phyloP scores from a whole-genome alignment of 2,113 vertebrate genomes.

The Calidris pygmaea region DNA sequence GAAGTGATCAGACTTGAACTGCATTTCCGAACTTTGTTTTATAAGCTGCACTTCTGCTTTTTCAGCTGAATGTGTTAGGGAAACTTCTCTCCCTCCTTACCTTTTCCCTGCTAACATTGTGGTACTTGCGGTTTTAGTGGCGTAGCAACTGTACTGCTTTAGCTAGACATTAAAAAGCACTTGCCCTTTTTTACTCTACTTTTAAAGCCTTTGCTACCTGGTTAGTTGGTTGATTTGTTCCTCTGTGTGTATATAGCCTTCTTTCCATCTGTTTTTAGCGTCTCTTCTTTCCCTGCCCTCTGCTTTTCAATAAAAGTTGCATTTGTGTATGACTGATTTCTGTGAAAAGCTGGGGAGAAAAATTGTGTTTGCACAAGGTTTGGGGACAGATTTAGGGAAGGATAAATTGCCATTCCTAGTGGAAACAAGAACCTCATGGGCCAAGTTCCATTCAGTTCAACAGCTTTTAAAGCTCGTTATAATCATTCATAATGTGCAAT shows the following conservation, averaged over 20 bases:
- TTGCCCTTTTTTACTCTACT: neutral
- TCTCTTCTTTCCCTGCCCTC: neutral
- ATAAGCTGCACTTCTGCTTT: slow-evolving; percentile 3
- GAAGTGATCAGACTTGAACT: neutral
- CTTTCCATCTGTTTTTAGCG: neutral
- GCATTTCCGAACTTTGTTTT: neutral
- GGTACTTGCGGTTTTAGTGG: neutral
- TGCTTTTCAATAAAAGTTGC: neutral
- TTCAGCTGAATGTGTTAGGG: neutral
- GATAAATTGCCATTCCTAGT: neutral
- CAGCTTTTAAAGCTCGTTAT: neutral
- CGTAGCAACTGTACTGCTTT: neutral
- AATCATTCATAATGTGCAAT: neutral
- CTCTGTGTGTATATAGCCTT: neutral
- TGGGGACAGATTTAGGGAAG: neutral
- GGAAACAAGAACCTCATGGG: neutral
- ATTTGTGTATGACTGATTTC: neutral
- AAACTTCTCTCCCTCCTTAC: neutral
- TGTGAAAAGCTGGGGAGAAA: neutral
- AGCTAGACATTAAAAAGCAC: neutral
- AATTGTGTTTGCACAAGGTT: neutral
- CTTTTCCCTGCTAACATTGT: neutral
- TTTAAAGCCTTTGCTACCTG: neutral
- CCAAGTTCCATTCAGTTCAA: neutral
- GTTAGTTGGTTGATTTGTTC: neutral